Evolutionary conservation across 2,113 vertebrate species (phyloP).

Genomic region (Tautogolabrus adspersus): DNA sequence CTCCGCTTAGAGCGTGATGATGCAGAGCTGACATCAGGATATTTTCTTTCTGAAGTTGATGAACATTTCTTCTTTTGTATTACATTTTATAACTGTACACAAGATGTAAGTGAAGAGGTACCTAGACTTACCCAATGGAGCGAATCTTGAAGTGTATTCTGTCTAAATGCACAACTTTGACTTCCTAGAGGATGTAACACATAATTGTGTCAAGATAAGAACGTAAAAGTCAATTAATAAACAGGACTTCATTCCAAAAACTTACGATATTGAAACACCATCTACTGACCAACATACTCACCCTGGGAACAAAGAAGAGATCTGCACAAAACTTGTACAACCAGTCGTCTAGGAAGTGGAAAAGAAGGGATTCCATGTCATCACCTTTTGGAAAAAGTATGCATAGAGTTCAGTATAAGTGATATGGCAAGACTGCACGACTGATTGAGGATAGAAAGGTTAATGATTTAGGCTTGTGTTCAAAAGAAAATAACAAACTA

Average conservation of each 20-base stretch:
- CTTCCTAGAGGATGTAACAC: conserved; percentile 84
- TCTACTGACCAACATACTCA: conserved; percentile 65
- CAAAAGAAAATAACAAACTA: not conserved
- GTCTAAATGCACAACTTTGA: conserved; percentile 94
- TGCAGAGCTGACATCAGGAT: too few species aligned
- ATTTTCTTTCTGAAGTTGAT: too few species aligned
- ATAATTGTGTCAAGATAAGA: not conserved
- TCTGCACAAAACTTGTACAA: conserved; percentile 96
- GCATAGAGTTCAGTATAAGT: not conserved
- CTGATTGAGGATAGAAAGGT: not conserved
- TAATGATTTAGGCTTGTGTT: not conserved
- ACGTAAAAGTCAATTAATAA: not conserved
- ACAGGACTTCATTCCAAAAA: not conserved
- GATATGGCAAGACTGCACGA: not conserved
- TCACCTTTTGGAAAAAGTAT: conserved; percentile 83
- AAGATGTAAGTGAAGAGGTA: not conserved
- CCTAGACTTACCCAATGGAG: conserved; percentile 90
- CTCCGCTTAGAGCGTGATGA: too few species aligned
- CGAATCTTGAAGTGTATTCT: conserved; percentile 89
- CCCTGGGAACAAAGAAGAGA: conserved; percentile 93
- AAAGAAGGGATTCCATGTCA: conserved; percentile 94
- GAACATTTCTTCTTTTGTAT: too few species aligned
- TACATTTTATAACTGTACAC: not conserved
- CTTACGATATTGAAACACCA: not conserved
- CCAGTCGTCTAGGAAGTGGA: conserved; percentile 96